Base-by-base conservation (phyloP, 2,113 vertebrate genomes). In the Toxostoma redivivum region DNA sequence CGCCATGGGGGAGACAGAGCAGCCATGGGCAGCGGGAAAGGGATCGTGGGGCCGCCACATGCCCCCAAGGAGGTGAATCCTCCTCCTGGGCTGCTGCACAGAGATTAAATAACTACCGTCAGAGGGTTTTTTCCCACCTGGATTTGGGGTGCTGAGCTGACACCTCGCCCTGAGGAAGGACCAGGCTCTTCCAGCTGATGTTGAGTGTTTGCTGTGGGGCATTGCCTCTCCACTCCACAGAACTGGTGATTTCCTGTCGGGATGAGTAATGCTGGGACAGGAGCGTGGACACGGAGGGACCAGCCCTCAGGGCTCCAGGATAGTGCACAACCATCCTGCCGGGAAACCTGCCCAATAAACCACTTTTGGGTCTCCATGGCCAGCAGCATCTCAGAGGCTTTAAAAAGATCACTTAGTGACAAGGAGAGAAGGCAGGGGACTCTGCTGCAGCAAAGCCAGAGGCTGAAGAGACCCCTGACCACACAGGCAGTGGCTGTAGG, bases 1-100 rank as follows among this genome's bases (percentile, higher is more conserved):
- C 78, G 42, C 95, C 81, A 37, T 79, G 86, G 95, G 90, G 93
- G 91, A 94, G 94, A 83, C 4, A 66, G 65, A 95, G 91, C 86
- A 69, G 24, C 80, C 88, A 58, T 15, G 28, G 6, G 57, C 95
- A 80, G 61, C 2, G 11, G 86, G 61, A 91, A 95, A 65, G 85
- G 94, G 79, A 69, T 10, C 12, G 61, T 5, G 4, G n/a, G 53
- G 76, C 40, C 15, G 0, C 24, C 12, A 9, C 53, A 2, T 76
- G 76, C 47, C 64, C 85, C 35, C 11, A 1, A 47, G 79, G 56
- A 88, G 69, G 72, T 11, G 12, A 50, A 84, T 37, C 62, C 50
- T 67, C 84, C 33, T 1, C 3, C 60, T 2, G 3, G 37, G 47
- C 54, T 38, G 30, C 42, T 4, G 1, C 72, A 25, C 70, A 25